phyloP scores from a whole-genome alignment of 2,797 vertebrate species.

The Eulemur mongoz region DNA sequence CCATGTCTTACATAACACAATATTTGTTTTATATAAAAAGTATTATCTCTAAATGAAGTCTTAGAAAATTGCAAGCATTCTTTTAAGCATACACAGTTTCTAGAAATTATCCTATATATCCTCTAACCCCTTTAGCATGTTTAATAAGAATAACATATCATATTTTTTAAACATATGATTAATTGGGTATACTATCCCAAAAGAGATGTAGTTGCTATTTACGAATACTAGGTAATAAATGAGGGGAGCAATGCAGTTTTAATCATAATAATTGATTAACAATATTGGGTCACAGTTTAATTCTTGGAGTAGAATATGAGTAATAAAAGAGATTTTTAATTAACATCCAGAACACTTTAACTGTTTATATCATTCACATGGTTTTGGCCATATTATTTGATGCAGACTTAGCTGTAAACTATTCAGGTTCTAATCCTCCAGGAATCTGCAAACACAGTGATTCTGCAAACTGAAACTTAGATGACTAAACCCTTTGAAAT shows the following conservation, averaged over 20 bases:
- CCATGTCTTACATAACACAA: background rate
- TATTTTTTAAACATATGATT: background rate
- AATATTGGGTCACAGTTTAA: background rate
- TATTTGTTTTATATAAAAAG: background rate
- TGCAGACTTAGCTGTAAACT: background rate
- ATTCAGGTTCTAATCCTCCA: background rate
- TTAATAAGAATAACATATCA: background rate
- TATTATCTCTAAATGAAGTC: background rate
- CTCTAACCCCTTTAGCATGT: background rate
- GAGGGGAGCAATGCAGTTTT: background rate
- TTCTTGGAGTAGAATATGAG: background rate
- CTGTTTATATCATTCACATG: background rate
- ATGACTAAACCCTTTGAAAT: background rate
- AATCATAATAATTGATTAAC: background rate
- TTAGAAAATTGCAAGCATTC: background rate
- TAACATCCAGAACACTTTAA: background rate
- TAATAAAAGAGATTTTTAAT: background rate
- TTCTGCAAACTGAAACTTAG: background rate
- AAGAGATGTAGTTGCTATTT: background rate
- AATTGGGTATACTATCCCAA: background rate
- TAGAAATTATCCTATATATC: background rate
- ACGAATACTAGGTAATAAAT: background rate
- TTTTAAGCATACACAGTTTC: background rate
- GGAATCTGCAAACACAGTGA: background rate
- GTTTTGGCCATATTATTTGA: background rate